Base-by-base conservation (phyloP, 2,888 invertebrate genomes). In the Netelia fuscicornis region DNA sequence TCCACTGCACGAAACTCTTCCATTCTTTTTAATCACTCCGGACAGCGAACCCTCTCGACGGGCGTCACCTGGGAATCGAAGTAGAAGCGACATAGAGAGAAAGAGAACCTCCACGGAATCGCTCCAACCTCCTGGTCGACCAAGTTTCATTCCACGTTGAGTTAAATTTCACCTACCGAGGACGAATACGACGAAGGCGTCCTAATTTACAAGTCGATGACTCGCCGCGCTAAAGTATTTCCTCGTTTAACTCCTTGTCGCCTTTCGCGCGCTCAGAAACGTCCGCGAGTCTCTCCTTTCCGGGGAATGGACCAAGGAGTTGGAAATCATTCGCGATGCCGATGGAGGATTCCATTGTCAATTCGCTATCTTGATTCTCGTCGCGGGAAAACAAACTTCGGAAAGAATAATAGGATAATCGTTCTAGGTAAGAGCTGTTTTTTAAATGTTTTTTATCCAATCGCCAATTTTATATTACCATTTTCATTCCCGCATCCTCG, bases 201-300 rank as follows among this genome's bases (percentile, higher is more conserved):
- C 37, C 81, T 84, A 79, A 86, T 86, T 87, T 78, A 83, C 86
- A 86, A 86, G 84, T 83, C 84, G 82, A 86, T 87, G 81, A 78
- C 67, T 77, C 76, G 11, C 25, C 17, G 54, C n/a, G 60, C 42
- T 30, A 54, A 80, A 81, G 71, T 82, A 75, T 83, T 71, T 81
- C 44, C 42, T 30, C 74, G 68, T 72, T 77, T 52, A 13, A 71
- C 37, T 75, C 25, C 54, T 48, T 44, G n/a, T 52, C 67, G 20
- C 9, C 11, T 44, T 37, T 56, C 9, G 62, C 37, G 54, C 74
- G 23, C 25, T 71, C 58, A 58, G 68, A 72, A 62, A 75, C 72
- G 42, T 62, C 23, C 42, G 44, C 76, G 54, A 1, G n/a, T 44
- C 25, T 20, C 13, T 71, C 64, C 13, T 56, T 20, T 56, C 20